Conservation (phyloP, 2,888 invertebrate species). For the Ethmia dodecea region DNA sequence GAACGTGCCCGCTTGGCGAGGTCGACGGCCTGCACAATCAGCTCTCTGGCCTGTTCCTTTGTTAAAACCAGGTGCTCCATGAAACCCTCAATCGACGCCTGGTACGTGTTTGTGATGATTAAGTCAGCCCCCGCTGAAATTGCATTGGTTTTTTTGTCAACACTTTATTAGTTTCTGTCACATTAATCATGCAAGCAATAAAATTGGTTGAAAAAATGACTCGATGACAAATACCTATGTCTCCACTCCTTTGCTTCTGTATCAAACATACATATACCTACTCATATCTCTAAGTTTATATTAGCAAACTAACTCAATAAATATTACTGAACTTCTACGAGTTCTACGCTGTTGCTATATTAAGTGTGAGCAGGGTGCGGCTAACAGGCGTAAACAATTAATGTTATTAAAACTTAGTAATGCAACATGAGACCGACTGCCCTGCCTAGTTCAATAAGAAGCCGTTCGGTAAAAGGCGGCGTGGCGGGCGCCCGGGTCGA, state of each 20-base stretch:
- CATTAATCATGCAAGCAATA: no score
- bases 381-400: constrained; percentile 63
- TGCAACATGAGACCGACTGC: constrained; percentile 46
- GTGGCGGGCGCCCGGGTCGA: constrained; percentile 34
- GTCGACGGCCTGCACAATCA: constrained; percentile 85
- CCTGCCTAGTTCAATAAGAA: constrained; percentile 51
- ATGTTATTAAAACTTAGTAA: constrained; percentile 68
- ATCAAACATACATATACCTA: constrained; percentile 29
- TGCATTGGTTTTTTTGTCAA: no score
- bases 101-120: constrained; percentile 93
- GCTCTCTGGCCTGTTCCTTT: constrained; percentile 80
- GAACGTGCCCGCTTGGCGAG: constrained; percentile 85
- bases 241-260: constrained; percentile 35
- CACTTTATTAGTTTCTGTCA: no score
- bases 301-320: constrained; percentile 56
- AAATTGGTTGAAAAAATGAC: no score
- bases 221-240: no score
- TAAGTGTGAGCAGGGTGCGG: constrained; percentile 55
- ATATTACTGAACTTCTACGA: constrained; percentile 51
- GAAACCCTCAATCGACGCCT: constrained; percentile 89
- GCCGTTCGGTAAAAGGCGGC: constrained; percentile 42
- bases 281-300: constrained; percentile 29
- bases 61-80: constrained; percentile 83
- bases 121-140: constrained; percentile 91
- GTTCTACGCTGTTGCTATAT: constrained; percentile 34